Evolutionary conservation across 2,888 invertebrate species (phyloP).

Genomic region (Tachystola acroxantha): DNA sequence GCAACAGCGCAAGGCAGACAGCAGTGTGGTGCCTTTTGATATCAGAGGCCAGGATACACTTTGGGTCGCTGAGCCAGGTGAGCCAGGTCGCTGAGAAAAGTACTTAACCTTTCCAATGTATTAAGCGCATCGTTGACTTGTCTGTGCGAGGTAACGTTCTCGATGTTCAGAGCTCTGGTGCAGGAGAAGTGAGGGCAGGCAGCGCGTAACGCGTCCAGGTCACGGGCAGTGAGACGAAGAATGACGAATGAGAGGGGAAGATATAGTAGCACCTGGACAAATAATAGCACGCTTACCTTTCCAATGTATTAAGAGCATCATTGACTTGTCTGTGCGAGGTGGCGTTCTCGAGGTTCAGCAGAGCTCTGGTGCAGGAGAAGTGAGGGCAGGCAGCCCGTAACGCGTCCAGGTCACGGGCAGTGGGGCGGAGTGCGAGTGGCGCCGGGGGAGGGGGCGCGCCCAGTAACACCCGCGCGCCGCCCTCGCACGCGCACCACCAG

Average conservation of each 20-base stretch:
- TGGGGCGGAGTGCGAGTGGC: constrained; percentile 39
- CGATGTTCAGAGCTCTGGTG: constrained; percentile 72
- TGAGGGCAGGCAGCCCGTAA: constrained; percentile 73
- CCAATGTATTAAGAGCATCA: constrained; percentile 73
- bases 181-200: constrained; percentile 74
- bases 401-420: constrained; percentile 56
- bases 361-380: constrained; percentile 68
- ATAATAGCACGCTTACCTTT: constrained; percentile 60
- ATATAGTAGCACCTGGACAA: too few relatives aligned
- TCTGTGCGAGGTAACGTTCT: constrained; percentile 81
- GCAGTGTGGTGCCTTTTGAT: too few relatives aligned
- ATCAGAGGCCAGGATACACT: too few relatives aligned
- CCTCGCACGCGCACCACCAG: constrained; percentile 53
- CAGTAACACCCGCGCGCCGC: constrained; percentile 25
- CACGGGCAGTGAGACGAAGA: constrained; percentile 44
- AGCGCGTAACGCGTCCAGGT: constrained; percentile 67
- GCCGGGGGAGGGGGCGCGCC: constrained; percentile 34
- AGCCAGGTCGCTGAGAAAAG: too few relatives aligned
- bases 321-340: constrained; percentile 78
- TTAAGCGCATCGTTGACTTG: constrained; percentile 76
- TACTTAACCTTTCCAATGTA: constrained; percentile 75
- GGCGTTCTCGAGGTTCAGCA: constrained; percentile 80
- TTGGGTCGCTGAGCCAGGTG: too few relatives aligned
- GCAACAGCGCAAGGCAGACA: too few relatives aligned
- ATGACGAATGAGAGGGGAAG: too few relatives aligned